Conservation (phyloP, 2,113 vertebrate species). For the Daubentonia madagascariensis region DNA sequence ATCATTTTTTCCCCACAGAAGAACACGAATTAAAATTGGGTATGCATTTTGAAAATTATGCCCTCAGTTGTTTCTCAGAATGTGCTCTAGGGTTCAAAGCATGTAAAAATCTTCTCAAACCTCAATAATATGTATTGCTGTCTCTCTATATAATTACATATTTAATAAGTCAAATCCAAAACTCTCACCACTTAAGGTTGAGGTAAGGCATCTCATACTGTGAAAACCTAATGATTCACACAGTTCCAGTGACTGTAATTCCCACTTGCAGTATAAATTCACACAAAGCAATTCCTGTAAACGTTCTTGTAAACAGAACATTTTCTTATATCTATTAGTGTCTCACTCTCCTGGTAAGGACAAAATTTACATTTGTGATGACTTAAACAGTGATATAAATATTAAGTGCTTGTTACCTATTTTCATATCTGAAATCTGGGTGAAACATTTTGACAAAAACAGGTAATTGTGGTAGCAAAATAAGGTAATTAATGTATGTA, state of each 20-base stretch:
- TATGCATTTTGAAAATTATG: slow-evolving; percentile 5
- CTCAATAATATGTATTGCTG: not conserved
- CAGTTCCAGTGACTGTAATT: not conserved
- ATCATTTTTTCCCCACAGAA: not conserved
- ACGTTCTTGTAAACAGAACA: not conserved
- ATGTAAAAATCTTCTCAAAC: not conserved
- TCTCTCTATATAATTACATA: not conserved
- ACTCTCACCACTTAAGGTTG: not conserved
- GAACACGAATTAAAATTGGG: not conserved
- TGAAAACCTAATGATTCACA: slow-evolving; percentile 20
- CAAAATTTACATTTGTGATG: not conserved
- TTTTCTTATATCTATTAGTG: not conserved
- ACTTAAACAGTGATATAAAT: not conserved
- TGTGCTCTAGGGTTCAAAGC: not conserved
- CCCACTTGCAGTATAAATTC: not conserved
- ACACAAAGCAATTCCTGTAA: not conserved
- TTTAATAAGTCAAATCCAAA: not conserved
- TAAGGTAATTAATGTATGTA: not conserved
- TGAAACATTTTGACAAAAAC: not conserved
- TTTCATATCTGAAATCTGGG: not conserved
- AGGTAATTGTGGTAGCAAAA: not conserved
- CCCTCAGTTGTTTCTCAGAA: not conserved
- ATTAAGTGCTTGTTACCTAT: not conserved
- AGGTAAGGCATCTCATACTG: not conserved
- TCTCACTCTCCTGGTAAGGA: not conserved